These are phyloP conservation scores for Sorex maritimensis DNA, from an alignment of 2,797 vertebrate genomes.

Conservation along the genomic window DNA sequence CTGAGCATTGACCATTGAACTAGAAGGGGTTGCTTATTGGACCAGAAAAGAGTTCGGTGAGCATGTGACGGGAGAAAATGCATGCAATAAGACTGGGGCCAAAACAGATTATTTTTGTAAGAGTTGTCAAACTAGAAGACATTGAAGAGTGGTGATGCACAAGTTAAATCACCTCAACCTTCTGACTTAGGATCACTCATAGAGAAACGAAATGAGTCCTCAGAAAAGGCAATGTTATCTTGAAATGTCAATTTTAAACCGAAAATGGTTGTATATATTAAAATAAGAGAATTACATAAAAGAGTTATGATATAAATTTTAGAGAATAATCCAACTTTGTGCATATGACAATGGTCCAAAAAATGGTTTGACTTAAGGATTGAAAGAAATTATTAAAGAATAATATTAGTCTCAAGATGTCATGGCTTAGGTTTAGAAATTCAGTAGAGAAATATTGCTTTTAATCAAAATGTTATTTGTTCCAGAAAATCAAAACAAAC, in stretches of 20 bases:
- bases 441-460: no score
- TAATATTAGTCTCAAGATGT: no score
- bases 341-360: neutral
- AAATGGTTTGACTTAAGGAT: neutral
- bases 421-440: no score
- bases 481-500: no score
- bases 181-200: neutral
- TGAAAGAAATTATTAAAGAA: no score
- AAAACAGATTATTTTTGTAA: neutral
- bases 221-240: neutral
- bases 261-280: neutral
- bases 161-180: neutral
- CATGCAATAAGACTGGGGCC: neutral
- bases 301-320: neutral
- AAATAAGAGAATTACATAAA: constrained; percentile 22
- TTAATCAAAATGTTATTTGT: no score
- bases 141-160: neutral
- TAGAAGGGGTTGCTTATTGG: neutral
- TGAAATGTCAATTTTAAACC: constrained; percentile 11
- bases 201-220: neutral
- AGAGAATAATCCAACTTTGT: constrained; percentile 18
- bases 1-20: neutral
- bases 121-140: neutral
- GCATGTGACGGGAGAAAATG: neutral
- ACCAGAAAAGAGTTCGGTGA: neutral